Conservation (phyloP, 53 echinoderm and acorn worm genomes). For the Holothuria scabra region DNA sequence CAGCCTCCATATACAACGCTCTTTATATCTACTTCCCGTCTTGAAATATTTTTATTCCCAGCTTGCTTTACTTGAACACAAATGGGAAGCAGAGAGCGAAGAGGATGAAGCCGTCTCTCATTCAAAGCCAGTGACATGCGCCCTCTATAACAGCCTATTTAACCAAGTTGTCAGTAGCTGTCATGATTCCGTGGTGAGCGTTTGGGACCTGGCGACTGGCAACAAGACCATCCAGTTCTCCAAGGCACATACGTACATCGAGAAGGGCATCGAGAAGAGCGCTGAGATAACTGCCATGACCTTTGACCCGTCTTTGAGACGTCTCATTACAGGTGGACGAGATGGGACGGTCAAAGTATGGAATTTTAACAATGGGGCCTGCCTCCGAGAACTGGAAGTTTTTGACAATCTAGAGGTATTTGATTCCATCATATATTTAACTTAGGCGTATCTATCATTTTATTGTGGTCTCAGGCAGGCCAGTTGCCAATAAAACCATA, state of each 20-base stretch:
- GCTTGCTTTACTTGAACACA: conserved; percentile 90
- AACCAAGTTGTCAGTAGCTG: conserved; percentile 94
- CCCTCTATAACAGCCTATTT: conserved; percentile 90
- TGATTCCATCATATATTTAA: not conserved
- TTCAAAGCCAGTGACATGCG: conserved; percentile 80
- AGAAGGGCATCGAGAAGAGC: conserved; percentile 87
- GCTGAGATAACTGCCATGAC: conserved; percentile 99
- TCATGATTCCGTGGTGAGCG: conserved; percentile 96
- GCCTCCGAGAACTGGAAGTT: conserved; percentile 84
- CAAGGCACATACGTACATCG: conserved; percentile 90
- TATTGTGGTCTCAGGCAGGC: not conserved
- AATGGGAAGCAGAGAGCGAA: conserved; percentile 88
- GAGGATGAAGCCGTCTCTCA: conserved; percentile 94
- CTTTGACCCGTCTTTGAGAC: conserved; percentile 89
- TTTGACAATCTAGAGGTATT: conserved; percentile 90
- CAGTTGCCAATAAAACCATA: not conserved
- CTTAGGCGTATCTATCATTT: not conserved
- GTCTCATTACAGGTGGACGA: conserved; percentile 89
- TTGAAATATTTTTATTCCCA: conserved; percentile 15
- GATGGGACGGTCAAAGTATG: conserved; percentile 97
- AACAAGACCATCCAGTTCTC: conserved; percentile 97
- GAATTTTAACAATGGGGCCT: conserved; percentile 99
- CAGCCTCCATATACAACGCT: too few species aligned
- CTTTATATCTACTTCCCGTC: too few species aligned
- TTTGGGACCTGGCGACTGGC: conserved; percentile 92